A percentile compares a stretch with the other conserved stretches of the same genome.
phyloP scores from a whole-genome alignment of 2,888 invertebrate genomes.

The Caenorhabditis wallacei region DNA sequence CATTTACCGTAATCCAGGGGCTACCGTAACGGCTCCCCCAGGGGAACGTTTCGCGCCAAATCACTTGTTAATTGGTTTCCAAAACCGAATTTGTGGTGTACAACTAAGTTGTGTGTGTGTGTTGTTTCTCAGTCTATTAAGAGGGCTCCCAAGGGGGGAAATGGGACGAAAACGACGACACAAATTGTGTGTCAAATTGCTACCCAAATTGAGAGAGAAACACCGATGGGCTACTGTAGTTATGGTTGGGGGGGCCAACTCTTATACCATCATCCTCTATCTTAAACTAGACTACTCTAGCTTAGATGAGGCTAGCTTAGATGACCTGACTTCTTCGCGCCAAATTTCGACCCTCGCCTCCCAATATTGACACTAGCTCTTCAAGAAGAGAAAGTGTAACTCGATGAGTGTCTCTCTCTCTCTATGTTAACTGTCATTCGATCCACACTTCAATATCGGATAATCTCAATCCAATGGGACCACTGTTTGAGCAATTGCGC shows the following conservation, averaged over 20 bases:
- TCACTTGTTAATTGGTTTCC: constrained; percentile 59
- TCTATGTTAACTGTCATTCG: constrained; percentile 15
- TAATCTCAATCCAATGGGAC: constrained; percentile 8
- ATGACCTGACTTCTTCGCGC: background rate
- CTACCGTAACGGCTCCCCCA: constrained; percentile 1
- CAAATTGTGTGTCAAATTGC: constrained; percentile 53
- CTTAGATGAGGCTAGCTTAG: too few species aligned
- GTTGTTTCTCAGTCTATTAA: constrained; percentile 60
- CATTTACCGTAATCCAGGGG: constrained; percentile 7
- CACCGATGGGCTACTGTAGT: background rate
- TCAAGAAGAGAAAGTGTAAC: constrained; percentile 25
- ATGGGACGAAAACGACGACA: constrained; percentile 20
- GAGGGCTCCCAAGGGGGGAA: constrained; percentile 16
- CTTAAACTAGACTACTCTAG: too few species aligned
- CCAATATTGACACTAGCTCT: constrained; percentile 7
- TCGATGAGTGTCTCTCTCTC: background rate
- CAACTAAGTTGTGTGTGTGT: constrained; percentile 41
- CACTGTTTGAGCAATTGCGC: constrained; percentile 37
- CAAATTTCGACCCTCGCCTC: constrained; percentile 16
- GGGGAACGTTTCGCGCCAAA: constrained; percentile 55
- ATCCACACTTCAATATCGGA: constrained; percentile 30
- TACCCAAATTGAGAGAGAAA: constrained; percentile 22
- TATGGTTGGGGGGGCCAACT: background rate
- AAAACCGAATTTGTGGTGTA: background rate
- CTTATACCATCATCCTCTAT: too few species aligned